phyloP scores from a whole-genome alignment of 2,888 invertebrate species.

The Dryobotodes eremita region DNA sequence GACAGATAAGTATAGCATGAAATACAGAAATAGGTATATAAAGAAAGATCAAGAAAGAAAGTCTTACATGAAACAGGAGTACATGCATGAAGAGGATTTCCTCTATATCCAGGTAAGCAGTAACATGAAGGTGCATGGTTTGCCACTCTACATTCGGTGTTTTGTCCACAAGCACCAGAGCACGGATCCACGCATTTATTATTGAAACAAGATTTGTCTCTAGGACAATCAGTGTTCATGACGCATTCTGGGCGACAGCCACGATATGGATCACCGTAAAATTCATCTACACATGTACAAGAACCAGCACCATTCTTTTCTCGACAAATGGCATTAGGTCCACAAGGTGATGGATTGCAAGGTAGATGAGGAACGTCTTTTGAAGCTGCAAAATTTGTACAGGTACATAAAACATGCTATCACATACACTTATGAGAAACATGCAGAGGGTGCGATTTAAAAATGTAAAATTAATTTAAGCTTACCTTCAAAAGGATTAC shows the following conservation, averaged over 20 bases:
- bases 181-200: slow-evolving; percentile 95
- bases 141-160: slow-evolving; percentile 94
- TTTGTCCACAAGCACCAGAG: slow-evolving; percentile 94
- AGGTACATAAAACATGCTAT: slow-evolving; percentile 68
- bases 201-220: slow-evolving; percentile 93
- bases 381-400: slow-evolving; percentile 84
- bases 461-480: slow-evolving; percentile 38
- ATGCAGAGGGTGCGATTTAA: slow-evolving; percentile 64
- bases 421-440: slow-evolving; percentile 66
- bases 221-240: slow-evolving; percentile 94
- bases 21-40: slow-evolving; percentile 72
- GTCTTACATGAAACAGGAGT: slow-evolving; percentile 91
- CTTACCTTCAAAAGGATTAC: slow-evolving; percentile 92
- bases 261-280: slow-evolving; percentile 94
- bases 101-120: slow-evolving; percentile 93
- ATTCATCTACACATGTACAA: slow-evolving; percentile 94
- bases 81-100: slow-evolving; percentile 93
- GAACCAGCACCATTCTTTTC: slow-evolving; percentile 94
- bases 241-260: slow-evolving; percentile 96
- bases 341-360: slow-evolving; percentile 95
- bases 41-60: slow-evolving; percentile 82
- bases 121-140: slow-evolving; percentile 95
- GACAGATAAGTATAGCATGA: slow-evolving; percentile 71
- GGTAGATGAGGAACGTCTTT: slow-evolving; percentile 92
- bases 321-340: slow-evolving; percentile 94